Evolutionary conservation across 2,797 vertebrate species (phyloP).

Genomic region (Oreochromis mossambicus): DNA sequence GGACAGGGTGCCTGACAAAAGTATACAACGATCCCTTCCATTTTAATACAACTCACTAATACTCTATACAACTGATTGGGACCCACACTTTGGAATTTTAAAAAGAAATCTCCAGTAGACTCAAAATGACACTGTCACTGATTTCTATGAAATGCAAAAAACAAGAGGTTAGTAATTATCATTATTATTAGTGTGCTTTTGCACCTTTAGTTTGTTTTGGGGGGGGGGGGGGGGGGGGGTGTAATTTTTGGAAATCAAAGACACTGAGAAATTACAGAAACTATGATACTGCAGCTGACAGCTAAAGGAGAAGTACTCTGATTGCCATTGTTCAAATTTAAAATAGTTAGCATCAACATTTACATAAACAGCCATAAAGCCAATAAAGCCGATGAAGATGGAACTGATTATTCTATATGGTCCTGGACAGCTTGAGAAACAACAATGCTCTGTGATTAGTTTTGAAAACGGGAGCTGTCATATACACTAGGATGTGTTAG

Average conservation of each 20-base stretch:
- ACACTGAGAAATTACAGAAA: background rate
- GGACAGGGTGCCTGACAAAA: background rate
- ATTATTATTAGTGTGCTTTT: background rate
- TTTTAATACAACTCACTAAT: background rate
- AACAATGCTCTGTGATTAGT: background rate
- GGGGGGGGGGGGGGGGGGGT: too few relatives aligned
- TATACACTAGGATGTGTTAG: background rate
- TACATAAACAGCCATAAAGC: background rate
- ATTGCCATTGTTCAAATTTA: background rate
- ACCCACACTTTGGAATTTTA: background rate
- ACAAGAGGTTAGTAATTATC: fast-evolving
- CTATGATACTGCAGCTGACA: too few relatives aligned
- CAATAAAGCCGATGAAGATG: background rate
- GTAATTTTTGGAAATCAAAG: background rate
- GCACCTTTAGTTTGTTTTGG: background rate
- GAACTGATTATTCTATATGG: background rate
- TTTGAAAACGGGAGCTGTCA: background rate
- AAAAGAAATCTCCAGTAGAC: background rate
- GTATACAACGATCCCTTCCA: background rate
- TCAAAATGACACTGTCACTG: background rate
- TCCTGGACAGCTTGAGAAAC: background rate
- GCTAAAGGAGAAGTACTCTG: background rate
- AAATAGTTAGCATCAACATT: background rate
- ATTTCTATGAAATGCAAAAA: background rate
- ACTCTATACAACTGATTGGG: background rate